A percentile compares a stretch with the other conserved stretches of the same genome.
phyloP scores from a whole-genome alignment of 2,113 vertebrate species.

The Entelurus aequoreus region DNA sequence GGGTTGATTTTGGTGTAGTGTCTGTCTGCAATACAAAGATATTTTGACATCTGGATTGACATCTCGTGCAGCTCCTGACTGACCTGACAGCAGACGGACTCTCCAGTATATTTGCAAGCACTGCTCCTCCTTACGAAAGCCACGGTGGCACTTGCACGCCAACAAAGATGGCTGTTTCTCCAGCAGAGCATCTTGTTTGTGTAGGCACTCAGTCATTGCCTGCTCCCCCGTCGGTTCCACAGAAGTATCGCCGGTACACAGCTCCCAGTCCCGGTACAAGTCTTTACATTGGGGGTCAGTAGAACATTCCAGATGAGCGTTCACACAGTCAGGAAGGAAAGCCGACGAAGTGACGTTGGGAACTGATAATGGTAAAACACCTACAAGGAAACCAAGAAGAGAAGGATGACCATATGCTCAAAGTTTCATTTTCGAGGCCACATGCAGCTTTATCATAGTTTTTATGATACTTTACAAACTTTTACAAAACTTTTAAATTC shows the following conservation, averaged over 20 bases:
- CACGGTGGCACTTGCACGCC: conserved; percentile 83
- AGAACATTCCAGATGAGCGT: conserved; percentile 75
- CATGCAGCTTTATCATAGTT: too few species aligned
- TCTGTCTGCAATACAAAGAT: not conserved
- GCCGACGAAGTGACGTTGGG: conserved; percentile 20
- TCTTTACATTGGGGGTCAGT: conserved; percentile 70
- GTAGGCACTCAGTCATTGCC: conserved; percentile 71
- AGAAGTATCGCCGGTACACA: conserved; percentile 70
- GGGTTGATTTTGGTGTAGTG: not conserved
- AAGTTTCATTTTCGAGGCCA: too few species aligned
- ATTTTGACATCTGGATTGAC: not conserved
- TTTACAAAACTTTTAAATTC: too few species aligned
- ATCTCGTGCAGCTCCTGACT: conserved; percentile 3
- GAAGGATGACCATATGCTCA: not conserved
- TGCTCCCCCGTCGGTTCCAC: conserved; percentile 49
- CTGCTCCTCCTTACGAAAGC: conserved; percentile 79
- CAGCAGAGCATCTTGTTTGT: conserved; percentile 73
- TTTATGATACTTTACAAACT: too few species aligned
- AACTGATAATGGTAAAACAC: conserved; percentile 24
- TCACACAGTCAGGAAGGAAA: conserved; percentile 67
- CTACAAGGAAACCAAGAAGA: conserved; percentile 22
- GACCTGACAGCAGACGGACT: conserved; percentile 79
- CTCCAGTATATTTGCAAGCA: conserved; percentile 89
- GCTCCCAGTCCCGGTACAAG: conserved; percentile 75
- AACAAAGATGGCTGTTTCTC: conserved; percentile 71